Conservation (phyloP, 2,113 vertebrate genomes). For the Poeciliopsis occidentalis region DNA sequence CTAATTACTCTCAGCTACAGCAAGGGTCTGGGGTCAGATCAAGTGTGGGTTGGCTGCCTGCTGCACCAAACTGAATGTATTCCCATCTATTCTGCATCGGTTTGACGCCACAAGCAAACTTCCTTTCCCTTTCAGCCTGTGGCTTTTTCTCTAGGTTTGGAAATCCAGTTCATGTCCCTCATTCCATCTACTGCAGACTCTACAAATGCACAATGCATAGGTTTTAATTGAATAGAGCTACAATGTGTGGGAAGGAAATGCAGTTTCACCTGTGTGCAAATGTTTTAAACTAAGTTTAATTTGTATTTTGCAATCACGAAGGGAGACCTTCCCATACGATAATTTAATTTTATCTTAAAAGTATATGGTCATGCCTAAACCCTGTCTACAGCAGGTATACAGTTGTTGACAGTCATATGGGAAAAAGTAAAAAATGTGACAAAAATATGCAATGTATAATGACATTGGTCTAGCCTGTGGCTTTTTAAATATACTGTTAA, state of each 20-base stretch:
- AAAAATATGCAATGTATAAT: not conserved
- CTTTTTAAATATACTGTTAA: not conserved
- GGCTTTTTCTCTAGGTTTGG: constrained; percentile 6
- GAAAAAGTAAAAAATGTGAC: not conserved
- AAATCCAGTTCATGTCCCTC: constrained; percentile 28
- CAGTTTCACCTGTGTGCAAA: not conserved
- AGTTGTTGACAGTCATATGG: not conserved
- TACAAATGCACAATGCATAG: too few species aligned
- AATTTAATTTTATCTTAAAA: not conserved
- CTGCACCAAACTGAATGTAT: constrained; percentile 29
- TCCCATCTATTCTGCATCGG: constrained; percentile 11
- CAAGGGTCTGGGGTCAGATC: constrained; percentile 56
- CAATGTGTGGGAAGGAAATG: not conserved
- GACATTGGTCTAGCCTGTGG: not conserved
- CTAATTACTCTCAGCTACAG: constrained; percentile 57
- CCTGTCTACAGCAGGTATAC: not conserved
- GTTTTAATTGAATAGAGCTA: not conserved
- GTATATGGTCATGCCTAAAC: not conserved
- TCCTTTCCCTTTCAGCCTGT: constrained; percentile 16
- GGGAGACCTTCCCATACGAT: not conserved
- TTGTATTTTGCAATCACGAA: not conserved
- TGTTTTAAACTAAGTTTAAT: not conserved
- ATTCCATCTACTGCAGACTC: too few species aligned
- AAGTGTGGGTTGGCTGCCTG: constrained; percentile 28
- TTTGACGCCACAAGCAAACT: constrained; percentile 6